These are phyloP conservation scores for Iphiclides podalirius DNA, from an alignment of 2,888 invertebrate genomes.

Conservation along the genomic window DNA sequence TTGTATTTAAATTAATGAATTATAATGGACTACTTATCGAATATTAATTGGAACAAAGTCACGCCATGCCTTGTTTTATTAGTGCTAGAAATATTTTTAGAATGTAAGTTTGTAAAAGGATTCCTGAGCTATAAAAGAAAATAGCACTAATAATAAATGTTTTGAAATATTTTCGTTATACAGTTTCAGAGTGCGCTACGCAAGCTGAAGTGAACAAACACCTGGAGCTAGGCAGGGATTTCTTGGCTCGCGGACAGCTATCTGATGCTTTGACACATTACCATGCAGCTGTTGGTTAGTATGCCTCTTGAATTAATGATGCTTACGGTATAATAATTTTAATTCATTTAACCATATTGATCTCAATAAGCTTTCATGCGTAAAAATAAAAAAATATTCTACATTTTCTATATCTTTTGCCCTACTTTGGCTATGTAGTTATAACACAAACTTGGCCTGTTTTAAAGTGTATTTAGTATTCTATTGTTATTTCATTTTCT, in stretches of 20 bases:
- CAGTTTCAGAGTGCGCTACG: slow-evolving; percentile 85
- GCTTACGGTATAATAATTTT: background rate
- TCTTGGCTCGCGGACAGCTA: slow-evolving; percentile 94
- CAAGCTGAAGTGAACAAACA: slow-evolving; percentile 94
- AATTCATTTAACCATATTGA: too few species aligned
- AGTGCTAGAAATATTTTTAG: slow-evolving; percentile 84
- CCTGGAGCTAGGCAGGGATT: slow-evolving; percentile 95
- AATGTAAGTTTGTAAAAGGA: slow-evolving; percentile 74
- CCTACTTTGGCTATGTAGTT: too few species aligned
- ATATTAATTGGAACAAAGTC: slow-evolving; percentile 81
- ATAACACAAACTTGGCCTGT: too few species aligned
- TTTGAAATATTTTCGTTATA: slow-evolving; percentile 38
- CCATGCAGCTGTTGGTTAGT: slow-evolving; percentile 96
- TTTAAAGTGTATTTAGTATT: too few species aligned
- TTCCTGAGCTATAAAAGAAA: slow-evolving; percentile 19
- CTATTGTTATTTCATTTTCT: too few species aligned
- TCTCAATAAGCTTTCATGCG: background rate
- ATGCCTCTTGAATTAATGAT: slow-evolving; percentile 4
- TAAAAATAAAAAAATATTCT: background rate
- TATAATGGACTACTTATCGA: slow-evolving; percentile 77
- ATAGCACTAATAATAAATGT: slow-evolving; percentile 32
- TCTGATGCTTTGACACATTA: slow-evolving; percentile 98
- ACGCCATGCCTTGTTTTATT: slow-evolving; percentile 84
- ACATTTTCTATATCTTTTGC: too few species aligned
- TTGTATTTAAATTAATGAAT: slow-evolving; percentile 46